Conservation (phyloP, 2,888 invertebrate species). For the Lathronympha strigana region DNA sequence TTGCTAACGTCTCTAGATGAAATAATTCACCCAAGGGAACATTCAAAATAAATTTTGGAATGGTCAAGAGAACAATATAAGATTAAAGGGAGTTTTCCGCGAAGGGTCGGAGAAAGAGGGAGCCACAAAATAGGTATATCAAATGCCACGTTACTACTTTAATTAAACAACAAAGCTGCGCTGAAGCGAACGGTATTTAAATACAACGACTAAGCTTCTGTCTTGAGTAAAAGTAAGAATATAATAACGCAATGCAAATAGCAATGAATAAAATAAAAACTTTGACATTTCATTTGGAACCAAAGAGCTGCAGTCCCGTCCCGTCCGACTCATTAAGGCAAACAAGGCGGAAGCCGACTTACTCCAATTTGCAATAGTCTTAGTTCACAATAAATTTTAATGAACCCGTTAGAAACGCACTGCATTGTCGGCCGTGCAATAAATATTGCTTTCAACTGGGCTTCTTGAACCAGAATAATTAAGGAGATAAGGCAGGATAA, state of each 20-base stretch:
- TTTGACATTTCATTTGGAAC: constrained; percentile 33
- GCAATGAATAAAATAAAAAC: constrained; percentile 19
- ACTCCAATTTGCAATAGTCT: constrained; percentile 42
- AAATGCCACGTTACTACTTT: constrained; percentile 6
- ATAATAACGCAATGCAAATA: constrained; percentile 28
- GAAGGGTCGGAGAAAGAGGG: constrained; percentile 44
- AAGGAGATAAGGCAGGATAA: constrained; percentile 39
- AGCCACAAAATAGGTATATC: constrained; percentile 10
- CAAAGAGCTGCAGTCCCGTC: constrained; percentile 32
- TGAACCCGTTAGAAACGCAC: constrained; percentile 57
- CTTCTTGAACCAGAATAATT: constrained; percentile 45
- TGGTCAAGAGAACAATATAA: constrained; percentile 72
- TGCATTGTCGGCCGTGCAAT: constrained; percentile 52
- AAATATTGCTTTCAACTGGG: constrained; percentile 51
- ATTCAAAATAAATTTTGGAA: constrained; percentile 63
- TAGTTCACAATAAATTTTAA: constrained; percentile 50
- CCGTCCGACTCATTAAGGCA: constrained; percentile 36
- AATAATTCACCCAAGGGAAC: constrained; percentile 63
- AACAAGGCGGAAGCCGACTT: constrained; percentile 39
- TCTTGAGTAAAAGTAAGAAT: constrained; percentile 13
- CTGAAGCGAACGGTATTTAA: constrained; percentile 4
- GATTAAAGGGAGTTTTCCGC: constrained; percentile 72
- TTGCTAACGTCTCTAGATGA: constrained; percentile 55
- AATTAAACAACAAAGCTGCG: constrained; percentile 2
- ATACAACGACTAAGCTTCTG: constrained; percentile 4